A percentile compares a stretch with the other conserved stretches of the same genome.
Evolutionary conservation across 2,113 vertebrate genomes (phyloP).

Genomic region (Naja naja): DNA sequence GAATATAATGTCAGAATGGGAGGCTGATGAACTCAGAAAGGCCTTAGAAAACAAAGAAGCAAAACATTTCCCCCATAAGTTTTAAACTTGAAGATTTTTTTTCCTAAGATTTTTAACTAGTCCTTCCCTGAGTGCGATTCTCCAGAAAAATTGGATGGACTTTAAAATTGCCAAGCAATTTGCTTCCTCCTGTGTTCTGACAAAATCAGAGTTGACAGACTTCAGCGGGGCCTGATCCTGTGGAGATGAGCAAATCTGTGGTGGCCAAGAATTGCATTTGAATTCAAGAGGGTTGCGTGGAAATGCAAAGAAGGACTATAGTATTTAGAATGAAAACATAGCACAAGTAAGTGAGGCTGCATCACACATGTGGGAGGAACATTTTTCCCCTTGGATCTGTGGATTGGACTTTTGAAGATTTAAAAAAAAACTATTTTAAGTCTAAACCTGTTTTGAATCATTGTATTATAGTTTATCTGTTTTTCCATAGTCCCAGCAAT

Average conservation of each 20-base stretch:
- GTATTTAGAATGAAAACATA: background rate
- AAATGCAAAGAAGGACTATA: background rate
- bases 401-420: background rate
- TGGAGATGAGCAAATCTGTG: background rate
- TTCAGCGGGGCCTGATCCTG: background rate
- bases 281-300: background rate
- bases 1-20: background rate
- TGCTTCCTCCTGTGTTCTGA: background rate
- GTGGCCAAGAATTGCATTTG: background rate
- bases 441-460: background rate
- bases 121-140: background rate
- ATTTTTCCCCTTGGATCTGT: background rate
- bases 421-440: background rate
- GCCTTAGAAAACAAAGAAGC: background rate
- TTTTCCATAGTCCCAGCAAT: background rate
- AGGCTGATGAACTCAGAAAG: background rate
- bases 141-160: background rate
- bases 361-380: background rate
- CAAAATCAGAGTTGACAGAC: background rate
- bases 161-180: background rate
- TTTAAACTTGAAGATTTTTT: background rate
- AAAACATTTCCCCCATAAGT: background rate
- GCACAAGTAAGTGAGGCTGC: background rate
- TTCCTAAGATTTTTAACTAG: background rate
- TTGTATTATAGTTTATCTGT: background rate